Evolutionary conservation across 2,888 invertebrate genomes (phyloP).

Genomic region (Desoria tigrina): DNA sequence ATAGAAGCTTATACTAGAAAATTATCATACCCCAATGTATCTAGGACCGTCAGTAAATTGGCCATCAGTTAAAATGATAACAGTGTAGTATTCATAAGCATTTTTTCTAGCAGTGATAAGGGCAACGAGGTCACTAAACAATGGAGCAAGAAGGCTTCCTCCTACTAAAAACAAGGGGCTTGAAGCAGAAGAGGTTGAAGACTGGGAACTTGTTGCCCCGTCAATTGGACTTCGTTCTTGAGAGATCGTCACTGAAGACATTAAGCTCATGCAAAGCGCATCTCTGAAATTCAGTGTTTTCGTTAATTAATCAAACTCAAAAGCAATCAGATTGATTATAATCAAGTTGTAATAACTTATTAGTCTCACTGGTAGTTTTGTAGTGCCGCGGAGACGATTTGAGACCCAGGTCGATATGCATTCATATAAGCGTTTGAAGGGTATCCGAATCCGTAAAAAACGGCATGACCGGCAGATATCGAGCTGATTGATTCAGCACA

Average conservation of each 20-base stretch:
- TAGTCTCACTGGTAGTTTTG: constrained; percentile 37
- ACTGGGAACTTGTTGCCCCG: constrained; percentile 13
- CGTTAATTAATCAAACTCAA: too few relatives aligned
- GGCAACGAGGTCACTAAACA: constrained; percentile 37
- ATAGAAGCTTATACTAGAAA: too few relatives aligned
- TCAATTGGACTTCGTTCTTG: constrained; percentile 17
- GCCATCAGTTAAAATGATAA: constrained; percentile 47
- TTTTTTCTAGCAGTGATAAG: constrained; percentile 36
- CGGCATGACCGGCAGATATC: constrained; percentile 41
- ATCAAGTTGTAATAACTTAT: too few relatives aligned
- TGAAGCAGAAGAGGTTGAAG: constrained; percentile 13
- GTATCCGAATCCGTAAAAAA: constrained; percentile 43
- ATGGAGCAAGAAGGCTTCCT: constrained; percentile 28
- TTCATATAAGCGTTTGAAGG: constrained; percentile 27
- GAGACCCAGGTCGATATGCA: constrained; percentile 35
- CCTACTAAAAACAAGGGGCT: neutral
- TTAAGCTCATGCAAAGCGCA: constrained; percentile 32
- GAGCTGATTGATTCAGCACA: constrained; percentile 41
- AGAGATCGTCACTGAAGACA: constrained; percentile 25
- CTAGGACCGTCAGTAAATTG: constrained; percentile 38
- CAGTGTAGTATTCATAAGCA: constrained; percentile 42
- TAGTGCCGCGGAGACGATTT: constrained; percentile 27
- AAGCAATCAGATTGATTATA: too few relatives aligned
- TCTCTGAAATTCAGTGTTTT: constrained; percentile 29
- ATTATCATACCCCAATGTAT: constrained; percentile 39